Evolutionary conservation across 2,888 invertebrate genomes (phyloP), one percentile per base, ranked within the genome.

Genomic region (Melanostoma mellinum): DNA sequence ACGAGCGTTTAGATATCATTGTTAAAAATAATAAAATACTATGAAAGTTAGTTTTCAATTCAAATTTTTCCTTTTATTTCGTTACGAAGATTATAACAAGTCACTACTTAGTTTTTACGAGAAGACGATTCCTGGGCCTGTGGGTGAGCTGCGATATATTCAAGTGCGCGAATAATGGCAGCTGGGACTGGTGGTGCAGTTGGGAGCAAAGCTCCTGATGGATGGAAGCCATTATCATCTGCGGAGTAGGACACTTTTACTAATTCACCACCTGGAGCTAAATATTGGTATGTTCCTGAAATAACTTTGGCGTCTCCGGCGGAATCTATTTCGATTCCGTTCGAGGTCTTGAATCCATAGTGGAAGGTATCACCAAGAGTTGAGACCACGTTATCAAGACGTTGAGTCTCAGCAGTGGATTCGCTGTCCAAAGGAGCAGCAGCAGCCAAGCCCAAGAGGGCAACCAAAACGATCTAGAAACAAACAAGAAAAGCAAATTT

Each of bases 291-390:
- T 10, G 90, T 88, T 40, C 94, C 94, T 73, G 92, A 90, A 0
- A 92, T 93, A 87, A 92, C 93, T 88, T 92, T 92, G 80, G 94
- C 88, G 60, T 87, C 90, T 85, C 94, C 94, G n/a, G 87, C 86
- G 87, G 93, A 93, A 87, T 93, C 92, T 9, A 89, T 93, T 0
- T 88, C 68, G 87, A 94, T 94, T 38, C 94, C 94, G 87, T 94
- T 94, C 77, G 91, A 91, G 85, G 94, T 94, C 86, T 93, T 91
- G 86, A 89, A 94, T 6, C 72, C 67, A 87, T 88, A 93, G 1
- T 89, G 79, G 91, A 89, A 94, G 35, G 88, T 86, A 6, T 91
- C 88, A 78, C 93, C 93, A 6, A 88, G 88, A 81, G 63, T 89
- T 86, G 30, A 89, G 88, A 32, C 88, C 88, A 73, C 84, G 48